Evolutionary conservation across 2,888 invertebrate genomes (phyloP), one percentile per base, ranked within the genome.

Genomic region (Spodoptera exigua): DNA sequence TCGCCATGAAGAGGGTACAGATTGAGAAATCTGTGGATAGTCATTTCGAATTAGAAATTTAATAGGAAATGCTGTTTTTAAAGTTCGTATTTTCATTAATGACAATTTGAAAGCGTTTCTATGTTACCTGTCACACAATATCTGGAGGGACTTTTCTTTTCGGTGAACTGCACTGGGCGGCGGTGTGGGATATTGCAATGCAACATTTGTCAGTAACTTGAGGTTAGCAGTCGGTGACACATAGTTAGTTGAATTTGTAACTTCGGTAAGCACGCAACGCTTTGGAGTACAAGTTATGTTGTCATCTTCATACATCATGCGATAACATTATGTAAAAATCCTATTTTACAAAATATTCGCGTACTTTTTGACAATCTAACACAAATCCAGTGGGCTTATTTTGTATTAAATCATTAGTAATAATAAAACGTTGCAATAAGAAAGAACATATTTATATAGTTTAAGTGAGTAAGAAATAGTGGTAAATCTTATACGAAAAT

Each of bases 181-280:
- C 69, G 94, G 94, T 80, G 94, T 94, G 72, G 94, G 94, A 78
- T 94, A 94, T 66, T 92, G 94, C 82, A 93, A 87, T 11, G 96
- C 96, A 54, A 96, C 95, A 89, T 95, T 95, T 7, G 96, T 96
- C 65, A 96, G 88, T 74, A 96, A 88, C 88, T 96, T 95, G 46
- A 96, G 91, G 88, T 96, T 96, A 69, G 96, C 96, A 57, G 95
- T 96, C 17, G 96, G 96, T 16, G 96, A 96, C 14, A 96, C 93
- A 75, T 95, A 94, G 63, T 88, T 89, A 32, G 91, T 85, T 12
- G 94, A 90, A 81, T 95, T 95, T 40, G 95, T 95, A 51, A 95
- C 92, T 87, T 95, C 95, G 54, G 94, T 92, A 52, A 95, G 90
- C 60, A 94, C 94, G 82, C 87, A 92, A 70, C 95, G 92, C 87